Evolutionary conservation across 2,113 vertebrate species (phyloP).

Genomic region (rabbit (Oryctolagus cuniculus)): mOryCun1.1 NC_091435.1:28818001-28818500

Average conservation of each 20-base stretch:
- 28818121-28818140: background rate
- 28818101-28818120: background rate
- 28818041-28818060: background rate
- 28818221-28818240: background rate
- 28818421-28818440: background rate
- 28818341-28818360: background rate
- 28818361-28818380: background rate
- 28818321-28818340: background rate
- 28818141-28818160: background rate
- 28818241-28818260: conserved; percentile 57
- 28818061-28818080: background rate
- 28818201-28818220: background rate
- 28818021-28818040: background rate
- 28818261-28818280: conserved; percentile 5
- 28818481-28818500: conserved; percentile 13
- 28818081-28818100: background rate
- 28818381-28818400: conserved; percentile 41
- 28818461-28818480: background rate
- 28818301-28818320: conserved; percentile 39
- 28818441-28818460: conserved; percentile 32
- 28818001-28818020: background rate
- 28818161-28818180: background rate
- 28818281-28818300: conserved; percentile 22
- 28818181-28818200: conserved; percentile 8
- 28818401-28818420: conserved; percentile 22